phyloP scores from a whole-genome alignment of 1,140 invertebrate species.

The Galleria mellonella region DNA sequence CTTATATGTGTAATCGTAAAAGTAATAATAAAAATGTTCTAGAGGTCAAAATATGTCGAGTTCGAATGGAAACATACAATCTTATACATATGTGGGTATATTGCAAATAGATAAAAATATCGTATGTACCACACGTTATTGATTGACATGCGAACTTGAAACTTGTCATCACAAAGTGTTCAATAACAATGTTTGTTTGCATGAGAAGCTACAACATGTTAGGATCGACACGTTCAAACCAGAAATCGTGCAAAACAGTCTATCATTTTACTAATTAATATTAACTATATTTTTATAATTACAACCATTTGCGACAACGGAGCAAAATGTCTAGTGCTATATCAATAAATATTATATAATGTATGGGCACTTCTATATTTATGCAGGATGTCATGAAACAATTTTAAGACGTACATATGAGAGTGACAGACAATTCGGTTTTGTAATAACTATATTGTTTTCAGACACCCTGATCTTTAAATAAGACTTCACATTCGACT shows the following conservation, averaged over 20 bases:
- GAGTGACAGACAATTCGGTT: not conserved
- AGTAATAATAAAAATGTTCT: constrained; percentile 68
- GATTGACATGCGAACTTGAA: constrained; percentile 21
- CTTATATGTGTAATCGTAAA: constrained; percentile 68
- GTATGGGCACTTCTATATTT: constrained; percentile 51
- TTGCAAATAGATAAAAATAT: constrained; percentile 40
- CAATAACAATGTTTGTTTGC: constrained; percentile 13
- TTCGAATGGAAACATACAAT: constrained; percentile 56
- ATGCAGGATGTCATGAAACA: constrained; percentile 49
- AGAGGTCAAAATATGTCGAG: constrained; percentile 68
- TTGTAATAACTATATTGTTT: constrained; percentile 22
- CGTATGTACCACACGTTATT: constrained; percentile 32
- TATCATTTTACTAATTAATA: constrained; percentile 62
- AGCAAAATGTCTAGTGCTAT: constrained; percentile 66
- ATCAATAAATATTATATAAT: constrained; percentile 39
- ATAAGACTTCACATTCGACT: constrained; percentile 38
- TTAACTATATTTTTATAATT: constrained; percentile 58
- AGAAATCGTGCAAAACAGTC: constrained; percentile 66
- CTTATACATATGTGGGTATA: constrained; percentile 34
- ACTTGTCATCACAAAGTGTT: constrained; percentile 58
- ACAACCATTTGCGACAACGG: constrained; percentile 68
- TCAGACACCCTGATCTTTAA: constrained; percentile 36
- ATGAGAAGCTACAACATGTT: constrained; percentile 29
- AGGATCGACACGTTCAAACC: constrained; percentile 29
- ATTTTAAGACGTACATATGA: constrained; percentile 4